Conservation (phyloP, 1,140 invertebrate species). For the Brachionus paranguensis region DNA sequence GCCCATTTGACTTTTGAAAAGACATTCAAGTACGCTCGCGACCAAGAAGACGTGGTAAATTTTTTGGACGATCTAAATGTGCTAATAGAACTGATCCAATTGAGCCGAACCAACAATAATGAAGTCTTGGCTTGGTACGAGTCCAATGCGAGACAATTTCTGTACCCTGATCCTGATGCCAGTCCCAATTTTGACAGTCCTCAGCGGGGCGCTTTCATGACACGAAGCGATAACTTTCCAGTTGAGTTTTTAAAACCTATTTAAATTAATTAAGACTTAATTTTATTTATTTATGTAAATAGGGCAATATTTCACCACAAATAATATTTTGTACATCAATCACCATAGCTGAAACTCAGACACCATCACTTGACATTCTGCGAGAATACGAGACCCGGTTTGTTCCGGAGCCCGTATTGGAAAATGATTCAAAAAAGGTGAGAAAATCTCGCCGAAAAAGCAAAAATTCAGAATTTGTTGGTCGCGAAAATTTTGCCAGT, state of each 20-base stretch:
- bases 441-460: neutral
- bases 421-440: neutral
- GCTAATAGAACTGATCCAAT: slow-evolving; percentile 49
- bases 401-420: neutral
- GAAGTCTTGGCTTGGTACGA: slow-evolving; percentile 47
- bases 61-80: slow-evolving; percentile 49
- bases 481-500: slow-evolving; percentile 20
- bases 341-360: neutral
- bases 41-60: slow-evolving; percentile 36
- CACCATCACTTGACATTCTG: slow-evolving; percentile 24
- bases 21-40: slow-evolving; percentile 40
- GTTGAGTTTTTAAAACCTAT: slow-evolving; percentile 43
- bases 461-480: neutral
- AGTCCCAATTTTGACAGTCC: slow-evolving; percentile 46
- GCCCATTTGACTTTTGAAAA: slow-evolving; percentile 53
- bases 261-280: neutral
- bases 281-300: neutral
- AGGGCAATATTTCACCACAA: slow-evolving; percentile 24
- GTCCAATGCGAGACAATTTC: slow-evolving; percentile 49
- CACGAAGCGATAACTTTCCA: slow-evolving; percentile 49
- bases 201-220: slow-evolving; percentile 48
- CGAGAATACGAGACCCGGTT: slow-evolving; percentile 25
- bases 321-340: slow-evolving; percentile 30
- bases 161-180: slow-evolving; percentile 49
- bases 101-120: slow-evolving; percentile 42